Evolutionary conservation across 2,113 vertebrate genomes (phyloP).

Genomic region (Larimichthys crocea): DNA sequence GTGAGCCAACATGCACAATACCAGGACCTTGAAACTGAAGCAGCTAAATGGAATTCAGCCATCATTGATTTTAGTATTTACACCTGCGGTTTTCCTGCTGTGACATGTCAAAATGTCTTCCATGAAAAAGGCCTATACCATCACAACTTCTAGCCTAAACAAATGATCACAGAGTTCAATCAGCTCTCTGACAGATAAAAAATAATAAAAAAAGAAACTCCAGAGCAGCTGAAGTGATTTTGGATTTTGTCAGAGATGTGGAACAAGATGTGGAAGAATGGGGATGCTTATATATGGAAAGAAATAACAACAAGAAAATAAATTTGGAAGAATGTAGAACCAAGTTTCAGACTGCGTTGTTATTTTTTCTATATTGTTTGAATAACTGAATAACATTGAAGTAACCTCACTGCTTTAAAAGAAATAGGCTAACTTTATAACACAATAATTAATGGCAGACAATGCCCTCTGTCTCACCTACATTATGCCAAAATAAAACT

Average conservation of each 20-base stretch:
- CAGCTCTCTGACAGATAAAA: not conserved
- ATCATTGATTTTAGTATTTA: not conserved
- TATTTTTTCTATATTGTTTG: not conserved
- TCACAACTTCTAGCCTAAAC: not conserved
- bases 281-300: not conserved
- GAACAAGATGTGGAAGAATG: not conserved
- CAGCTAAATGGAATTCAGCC: not conserved
- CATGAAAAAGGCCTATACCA: not conserved
- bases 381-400: not conserved
- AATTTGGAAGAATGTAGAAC: not conserved
- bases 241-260: not conserved
- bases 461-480: not conserved
- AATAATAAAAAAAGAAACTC: not conserved
- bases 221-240: not conserved
- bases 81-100: no score
- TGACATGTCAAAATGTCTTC: no score
- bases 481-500: constrained; percentile 21
- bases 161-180: not conserved
- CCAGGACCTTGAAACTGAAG: not conserved
- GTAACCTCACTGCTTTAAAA: not conserved
- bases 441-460: not conserved
- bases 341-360: not conserved
- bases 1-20: not conserved
- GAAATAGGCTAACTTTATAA: not conserved
- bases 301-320: not conserved